Evolutionary conservation across 1,140 invertebrate species (phyloP).

Genomic region (Rhynchophorus ferrugineus): DNA sequence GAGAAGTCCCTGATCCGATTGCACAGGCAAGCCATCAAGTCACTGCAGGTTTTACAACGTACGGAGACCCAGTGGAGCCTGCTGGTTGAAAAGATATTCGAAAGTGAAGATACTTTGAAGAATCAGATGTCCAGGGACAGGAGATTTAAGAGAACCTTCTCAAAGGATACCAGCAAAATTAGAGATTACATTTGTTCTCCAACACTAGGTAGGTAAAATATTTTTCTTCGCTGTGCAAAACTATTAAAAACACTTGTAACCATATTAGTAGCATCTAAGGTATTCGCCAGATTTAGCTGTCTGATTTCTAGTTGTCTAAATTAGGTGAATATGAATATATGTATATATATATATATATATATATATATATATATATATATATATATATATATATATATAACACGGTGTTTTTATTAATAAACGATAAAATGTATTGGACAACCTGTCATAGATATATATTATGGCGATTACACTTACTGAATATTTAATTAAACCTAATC

Average conservation of each 20-base stretch:
- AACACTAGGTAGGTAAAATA: conserved; percentile 53
- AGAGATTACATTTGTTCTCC: conserved; percentile 57
- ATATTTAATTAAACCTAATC: no score
- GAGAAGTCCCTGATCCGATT: conserved; percentile 76
- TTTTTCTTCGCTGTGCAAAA: neutral
- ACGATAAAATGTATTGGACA: no score
- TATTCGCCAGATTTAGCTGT: no score
- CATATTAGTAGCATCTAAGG: no score
- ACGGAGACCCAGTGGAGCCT: conserved; percentile 90
- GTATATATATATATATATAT: no score
- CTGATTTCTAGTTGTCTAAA: no score
- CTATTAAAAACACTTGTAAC: neutral
- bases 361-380: no score
- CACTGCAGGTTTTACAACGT: conserved; percentile 77
- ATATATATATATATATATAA: no score
- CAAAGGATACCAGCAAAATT: conserved; percentile 48
- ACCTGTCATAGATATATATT: no score
- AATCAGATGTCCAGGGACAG: conserved; percentile 70
- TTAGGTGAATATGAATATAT: no score
- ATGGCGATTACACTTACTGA: no score
- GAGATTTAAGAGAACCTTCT: conserved; percentile 72
- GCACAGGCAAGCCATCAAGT: conserved; percentile 76
- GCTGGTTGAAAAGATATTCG: conserved; percentile 70
- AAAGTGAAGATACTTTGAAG: conserved; percentile 80
- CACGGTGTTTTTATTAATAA: no score